Base-by-base conservation (phyloP, 2,888 invertebrate species). In the Barypeithes pellucidus region DNA sequence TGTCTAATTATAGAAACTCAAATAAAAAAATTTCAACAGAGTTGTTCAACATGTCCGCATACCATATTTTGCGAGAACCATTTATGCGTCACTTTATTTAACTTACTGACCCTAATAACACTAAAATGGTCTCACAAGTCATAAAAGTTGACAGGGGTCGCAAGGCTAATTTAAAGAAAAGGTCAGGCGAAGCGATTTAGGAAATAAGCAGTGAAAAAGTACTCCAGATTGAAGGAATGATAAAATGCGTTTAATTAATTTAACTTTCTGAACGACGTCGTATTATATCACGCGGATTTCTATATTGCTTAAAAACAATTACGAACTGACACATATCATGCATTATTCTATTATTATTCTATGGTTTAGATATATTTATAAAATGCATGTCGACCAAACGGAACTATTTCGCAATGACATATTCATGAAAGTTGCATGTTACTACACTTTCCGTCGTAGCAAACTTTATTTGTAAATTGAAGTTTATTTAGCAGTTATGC, bases 31-130 rank as follows among this genome's bases (percentile, higher is more conserved):
- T 24, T n/a, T 24, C 3, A 52, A 52, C 24, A 52, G 14, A 52
- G 24, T 24, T 52, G 22, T 24, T 24, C 8, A 61, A 61, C 24
- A 59, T 20, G 61, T 24, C 43, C 14, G 43, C 41, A 61, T 39
- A 22, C 39, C 61, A 61, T 61, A 61, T 61, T 61, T 61, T 24
- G 43, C 12, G 22, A 20, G 22, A 43, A 43, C 2, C 61, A 39
- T 43, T 61, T 43, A 36, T 18, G 43, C 43, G 41, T 61, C n/a
- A 18, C 61, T 61, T 61, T 61, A 39, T 45, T 61, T 45, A 61
- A 61, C 18, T 43, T 24, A 61, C 43, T 61, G 61, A 61, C 61
- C 61, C 61, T 61, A 61, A 61, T 61, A 61, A 61, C 43, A 61
- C 43, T 41, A 45, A 61, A 61, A 61, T 24, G 61, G 41, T 22